These are phyloP conservation scores for Drosophila neonasuta DNA, from an alignment of 2,888 invertebrate genomes.

Conservation along the genomic window DNA sequence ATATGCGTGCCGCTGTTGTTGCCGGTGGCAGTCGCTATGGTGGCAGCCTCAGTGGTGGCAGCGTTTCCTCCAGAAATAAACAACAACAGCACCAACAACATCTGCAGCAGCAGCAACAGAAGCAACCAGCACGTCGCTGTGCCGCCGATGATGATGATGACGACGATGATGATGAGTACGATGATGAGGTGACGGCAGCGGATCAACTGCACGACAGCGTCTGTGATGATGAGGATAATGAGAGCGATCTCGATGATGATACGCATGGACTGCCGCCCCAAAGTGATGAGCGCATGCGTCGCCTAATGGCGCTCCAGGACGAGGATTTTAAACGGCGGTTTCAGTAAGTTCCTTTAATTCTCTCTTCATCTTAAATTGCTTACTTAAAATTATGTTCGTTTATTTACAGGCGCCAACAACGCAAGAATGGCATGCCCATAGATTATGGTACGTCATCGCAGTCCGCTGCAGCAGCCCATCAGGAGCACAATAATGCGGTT, in stretches of 20 bases:
- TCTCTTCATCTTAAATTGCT: background rate
- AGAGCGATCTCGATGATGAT: conserved; percentile 71
- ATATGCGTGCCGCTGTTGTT: conserved; percentile 67
- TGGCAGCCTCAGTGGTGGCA: conserved; percentile 70
- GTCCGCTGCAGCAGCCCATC: conserved; percentile 55
- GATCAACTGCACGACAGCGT: conserved; percentile 68
- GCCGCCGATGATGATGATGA: conserved; percentile 56
- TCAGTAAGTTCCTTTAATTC: conserved; percentile 72
- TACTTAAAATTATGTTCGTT: background rate
- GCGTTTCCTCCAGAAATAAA: conserved; percentile 68
- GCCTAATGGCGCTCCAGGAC: conserved; percentile 79
- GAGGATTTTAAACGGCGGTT: conserved; percentile 80
- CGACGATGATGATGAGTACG: conserved; percentile 69
- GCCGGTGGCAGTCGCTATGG: conserved; percentile 62
- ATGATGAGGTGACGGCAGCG: conserved; percentile 69
- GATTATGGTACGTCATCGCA: conserved; percentile 62
- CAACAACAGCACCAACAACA: conserved; percentile 47
- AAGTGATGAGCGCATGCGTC: conserved; percentile 80
- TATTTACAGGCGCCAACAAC: conserved; percentile 74
- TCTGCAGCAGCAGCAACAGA: conserved; percentile 45
- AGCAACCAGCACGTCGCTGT: conserved; percentile 53
- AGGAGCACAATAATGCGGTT: conserved; percentile 73
- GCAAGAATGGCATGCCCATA: conserved; percentile 72
- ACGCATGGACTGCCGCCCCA: conserved; percentile 75
- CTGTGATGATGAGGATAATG: conserved; percentile 78